A percentile compares a stretch with the other conserved stretches of the same genome.
Conservation (phyloP, 1,140 invertebrate genomes). For the Plectrocnemia conspersa region DNA sequence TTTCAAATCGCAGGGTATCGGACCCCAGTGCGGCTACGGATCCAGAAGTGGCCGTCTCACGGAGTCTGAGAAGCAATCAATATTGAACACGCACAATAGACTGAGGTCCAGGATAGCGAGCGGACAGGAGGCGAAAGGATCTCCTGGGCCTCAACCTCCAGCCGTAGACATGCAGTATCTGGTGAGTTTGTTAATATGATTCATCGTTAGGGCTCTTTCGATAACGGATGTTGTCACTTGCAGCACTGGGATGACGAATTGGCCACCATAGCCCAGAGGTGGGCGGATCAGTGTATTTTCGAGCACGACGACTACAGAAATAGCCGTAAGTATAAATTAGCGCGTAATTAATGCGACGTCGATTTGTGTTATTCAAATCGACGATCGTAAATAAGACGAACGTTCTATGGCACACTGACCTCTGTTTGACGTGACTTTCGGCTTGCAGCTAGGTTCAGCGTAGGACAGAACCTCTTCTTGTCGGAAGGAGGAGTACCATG, state of each 20-base stretch:
- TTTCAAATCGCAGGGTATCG: conserved; percentile 24
- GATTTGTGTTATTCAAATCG: too few species aligned
- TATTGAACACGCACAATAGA: conserved; percentile 48
- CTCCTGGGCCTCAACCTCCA: conserved; percentile 51
- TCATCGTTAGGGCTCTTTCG: too few species aligned
- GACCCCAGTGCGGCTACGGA: conserved; percentile 32
- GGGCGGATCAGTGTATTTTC: conserved; percentile 58
- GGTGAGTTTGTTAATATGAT: too few species aligned
- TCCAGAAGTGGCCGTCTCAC: conserved; percentile 36
- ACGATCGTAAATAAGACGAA: too few species aligned
- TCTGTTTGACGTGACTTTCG: not conserved
- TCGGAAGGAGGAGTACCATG: conserved; percentile 35
- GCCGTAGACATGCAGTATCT: conserved; percentile 54
- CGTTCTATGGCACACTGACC: too few species aligned
- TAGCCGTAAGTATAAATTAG: conserved; percentile 49
- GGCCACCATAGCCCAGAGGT: conserved; percentile 55
- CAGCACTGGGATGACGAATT: conserved; percentile 58
- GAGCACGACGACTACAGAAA: conserved; percentile 55
- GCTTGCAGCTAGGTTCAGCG: conserved; percentile 36
- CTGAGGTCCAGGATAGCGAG: conserved; percentile 48
- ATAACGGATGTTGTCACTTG: too few species aligned
- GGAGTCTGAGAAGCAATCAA: conserved; percentile 35
- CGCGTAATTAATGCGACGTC: too few species aligned
- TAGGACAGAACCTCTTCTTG: conserved; percentile 42
- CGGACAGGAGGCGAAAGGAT: conserved; percentile 47